Conservation (phyloP, 2,888 invertebrate species). For the Dynastes tityus region DNA sequence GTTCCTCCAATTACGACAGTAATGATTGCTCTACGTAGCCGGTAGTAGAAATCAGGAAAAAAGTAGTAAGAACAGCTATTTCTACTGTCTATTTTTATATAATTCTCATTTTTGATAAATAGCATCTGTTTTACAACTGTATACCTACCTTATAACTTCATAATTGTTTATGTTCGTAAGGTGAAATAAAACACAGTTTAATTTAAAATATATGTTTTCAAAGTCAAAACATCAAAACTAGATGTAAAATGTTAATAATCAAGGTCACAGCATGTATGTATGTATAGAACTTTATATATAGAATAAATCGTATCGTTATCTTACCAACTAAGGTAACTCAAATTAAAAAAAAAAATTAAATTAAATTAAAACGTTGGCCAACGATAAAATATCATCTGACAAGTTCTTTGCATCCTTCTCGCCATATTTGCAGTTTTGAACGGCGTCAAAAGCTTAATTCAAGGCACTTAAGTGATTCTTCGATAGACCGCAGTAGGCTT, state of each 20-base stretch:
- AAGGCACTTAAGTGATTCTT: slow-evolving; percentile 56
- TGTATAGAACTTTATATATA: not conserved
- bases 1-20: too few relatives aligned
- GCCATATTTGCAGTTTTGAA: not conserved
- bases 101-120: too few relatives aligned
- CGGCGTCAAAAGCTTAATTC: slow-evolving; percentile 9
- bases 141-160: too few relatives aligned
- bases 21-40: too few relatives aligned
- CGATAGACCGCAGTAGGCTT: slow-evolving; percentile 62
- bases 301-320: not conserved
- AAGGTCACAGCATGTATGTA: slow-evolving; percentile 23
- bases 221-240: not conserved
- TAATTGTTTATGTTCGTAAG: not conserved
- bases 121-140: too few relatives aligned
- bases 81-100: too few relatives aligned
- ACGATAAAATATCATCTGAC: not conserved
- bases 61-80: too few relatives aligned
- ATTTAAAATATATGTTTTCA: slow-evolving; percentile 21
- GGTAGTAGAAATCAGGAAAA: too few relatives aligned
- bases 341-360: not conserved
- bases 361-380: not conserved
- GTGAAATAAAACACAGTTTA: slow-evolving; percentile 1
- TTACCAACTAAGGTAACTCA: slow-evolving; percentile 18
- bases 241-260: slow-evolving; percentile 1
- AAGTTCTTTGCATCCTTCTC: not conserved